phyloP scores from a whole-genome alignment of 2,113 vertebrate species.

The Calidris pugnax region DNA sequence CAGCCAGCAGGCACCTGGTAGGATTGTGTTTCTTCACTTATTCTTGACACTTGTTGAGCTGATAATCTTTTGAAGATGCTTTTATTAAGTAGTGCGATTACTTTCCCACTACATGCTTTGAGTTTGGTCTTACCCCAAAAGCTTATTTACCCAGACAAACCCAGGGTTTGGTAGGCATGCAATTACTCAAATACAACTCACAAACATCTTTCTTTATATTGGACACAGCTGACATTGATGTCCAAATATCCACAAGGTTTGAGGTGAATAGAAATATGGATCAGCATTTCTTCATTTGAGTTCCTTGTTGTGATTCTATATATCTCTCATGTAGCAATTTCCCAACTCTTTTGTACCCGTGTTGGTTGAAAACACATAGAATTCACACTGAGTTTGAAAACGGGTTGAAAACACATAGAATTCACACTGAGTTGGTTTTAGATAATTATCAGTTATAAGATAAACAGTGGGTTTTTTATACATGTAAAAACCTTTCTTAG shows the following conservation, averaged over 20 bases:
- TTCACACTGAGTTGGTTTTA: background rate
- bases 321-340: background rate
- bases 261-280: background rate
- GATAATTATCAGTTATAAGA: background rate
- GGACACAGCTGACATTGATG: background rate
- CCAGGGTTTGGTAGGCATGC: background rate
- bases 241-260: background rate
- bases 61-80: background rate
- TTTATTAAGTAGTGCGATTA: background rate
- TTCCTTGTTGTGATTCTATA: background rate
- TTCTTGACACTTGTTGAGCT: background rate
- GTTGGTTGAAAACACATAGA: background rate
- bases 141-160: background rate
- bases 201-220: background rate
- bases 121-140: background rate
- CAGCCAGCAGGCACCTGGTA: background rate
- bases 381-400: background rate
- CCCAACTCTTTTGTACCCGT: background rate
- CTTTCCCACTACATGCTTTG: background rate
- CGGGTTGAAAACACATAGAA: background rate
- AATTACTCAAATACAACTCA: background rate
- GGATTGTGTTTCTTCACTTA: background rate
- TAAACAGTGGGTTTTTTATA: background rate
- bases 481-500: background rate
- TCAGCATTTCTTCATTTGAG: background rate